Base-by-base conservation (phyloP, 2,797 vertebrate genomes). In the Myoxocephalus aenaeus region DNA sequence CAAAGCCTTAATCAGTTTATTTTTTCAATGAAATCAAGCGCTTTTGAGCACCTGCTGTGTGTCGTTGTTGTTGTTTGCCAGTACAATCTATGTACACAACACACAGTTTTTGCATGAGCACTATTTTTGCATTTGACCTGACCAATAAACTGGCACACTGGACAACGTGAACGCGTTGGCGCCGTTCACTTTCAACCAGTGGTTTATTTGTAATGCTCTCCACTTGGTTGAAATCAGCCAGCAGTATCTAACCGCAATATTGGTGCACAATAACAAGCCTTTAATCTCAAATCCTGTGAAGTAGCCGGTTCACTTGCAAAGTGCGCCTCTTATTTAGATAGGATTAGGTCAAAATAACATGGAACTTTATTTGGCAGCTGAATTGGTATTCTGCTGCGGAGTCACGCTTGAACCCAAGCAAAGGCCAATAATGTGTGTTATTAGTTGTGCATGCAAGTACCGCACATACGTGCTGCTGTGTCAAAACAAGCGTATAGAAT, bases 201-300 rank as follows among this genome's bases (percentile, higher is more conserved):
- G 62, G 13, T 74, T 57, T 22, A 61, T 69, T 66, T 81, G 64
- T 57, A 22, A 51, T 70, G 38, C 32, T 42, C 27, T 18, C 5
- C 1, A 22, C n/a, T 48, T 53, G 17, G 50, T 4, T 54, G 5
- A 63, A 54, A 38, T 57, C 27, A 34, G 22, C 44, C 44, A 38
- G 20, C 15, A 10, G 1, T 50, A 20, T 70, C 25, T 46, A 25
- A 62, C 44, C 15, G 9, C 11, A 63, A 53, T 4, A 25, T 27
- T 8, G 13, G 34, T 75, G 32, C 42, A 10, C 22, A 53, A 3
- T 13, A 51, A 1, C 36, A 2, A 34, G 4, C 34, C 3, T 50
- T 15, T 18, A 18, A 58, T 34, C 0, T 38, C 15, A 64, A 50
- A 18, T 44, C 5, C 11, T 34, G 10, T 59, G 5, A 10, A 29